A percentile compares a stretch with the other conserved stretches of the same genome.
Evolutionary conservation across 64 coral and sea anemone species (phyloP).

Genomic region (Cladopsammia gracilis): DNA sequence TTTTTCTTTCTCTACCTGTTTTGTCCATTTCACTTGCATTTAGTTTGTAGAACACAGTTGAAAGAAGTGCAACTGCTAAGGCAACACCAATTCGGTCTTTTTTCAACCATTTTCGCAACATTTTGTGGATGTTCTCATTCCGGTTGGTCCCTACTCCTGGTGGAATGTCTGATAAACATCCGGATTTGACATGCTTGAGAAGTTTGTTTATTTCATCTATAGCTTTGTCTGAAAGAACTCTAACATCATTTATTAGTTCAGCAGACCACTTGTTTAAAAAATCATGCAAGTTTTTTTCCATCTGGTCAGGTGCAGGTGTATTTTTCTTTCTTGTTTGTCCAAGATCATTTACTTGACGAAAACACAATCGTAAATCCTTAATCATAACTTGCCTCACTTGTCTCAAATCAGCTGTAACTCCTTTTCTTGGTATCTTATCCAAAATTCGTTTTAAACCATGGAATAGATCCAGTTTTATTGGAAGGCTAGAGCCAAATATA

Average conservation of each 20-base stretch:
- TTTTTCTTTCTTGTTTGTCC: conserved; percentile 30
- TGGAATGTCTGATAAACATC: conserved; percentile 64
- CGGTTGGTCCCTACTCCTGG: conserved; percentile 47
- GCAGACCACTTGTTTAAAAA: conserved; percentile 55
- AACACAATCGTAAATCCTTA: conserved; percentile 50
- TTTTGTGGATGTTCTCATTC: conserved; percentile 56
- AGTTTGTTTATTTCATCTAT: conserved; percentile 64
- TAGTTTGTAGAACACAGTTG: conserved; percentile 48
- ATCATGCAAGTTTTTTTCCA: conserved; percentile 35
- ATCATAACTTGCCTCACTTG: conserved; percentile 34
- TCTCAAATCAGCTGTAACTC: conserved; percentile 1
- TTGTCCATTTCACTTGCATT: conserved; percentile 19
- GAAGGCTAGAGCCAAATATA: conserved; percentile 28
- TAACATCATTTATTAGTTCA: conserved; percentile 17
- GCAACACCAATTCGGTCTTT: conserved; percentile 65
- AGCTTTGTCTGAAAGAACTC: conserved; percentile 37
- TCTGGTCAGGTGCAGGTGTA: conserved; percentile 31
- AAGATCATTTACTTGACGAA: conserved; percentile 14
- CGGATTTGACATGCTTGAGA: conserved; percentile 38
- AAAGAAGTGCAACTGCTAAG: conserved; percentile 60
- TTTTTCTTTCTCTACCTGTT: conserved; percentile 20
- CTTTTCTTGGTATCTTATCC: conserved; percentile 57
- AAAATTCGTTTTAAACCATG: conserved; percentile 61
- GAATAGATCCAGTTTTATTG: conserved; percentile 68
- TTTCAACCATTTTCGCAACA: conserved; percentile 53